Conservation (phyloP, 2,113 vertebrate genomes). For the Nettapus auritus region DNA sequence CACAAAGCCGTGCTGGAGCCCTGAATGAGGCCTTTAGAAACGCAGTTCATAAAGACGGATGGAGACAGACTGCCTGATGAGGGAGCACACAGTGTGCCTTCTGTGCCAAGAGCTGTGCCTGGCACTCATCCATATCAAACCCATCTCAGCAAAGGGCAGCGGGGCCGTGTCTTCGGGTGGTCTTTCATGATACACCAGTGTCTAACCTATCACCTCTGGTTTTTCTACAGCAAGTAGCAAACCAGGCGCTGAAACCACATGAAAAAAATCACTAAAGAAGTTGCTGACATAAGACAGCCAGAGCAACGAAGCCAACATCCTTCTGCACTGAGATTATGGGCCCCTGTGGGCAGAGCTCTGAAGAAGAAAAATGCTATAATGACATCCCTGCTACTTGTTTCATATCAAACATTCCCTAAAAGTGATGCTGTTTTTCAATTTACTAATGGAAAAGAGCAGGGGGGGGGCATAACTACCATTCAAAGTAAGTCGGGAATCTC, state of each 20-base stretch:
- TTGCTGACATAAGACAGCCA: neutral
- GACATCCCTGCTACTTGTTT: neutral
- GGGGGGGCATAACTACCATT: accelerated
- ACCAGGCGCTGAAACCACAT: neutral
- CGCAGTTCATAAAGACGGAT: neutral
- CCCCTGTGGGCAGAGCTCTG: neutral
- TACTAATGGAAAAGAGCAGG: neutral
- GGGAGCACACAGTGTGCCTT: neutral
- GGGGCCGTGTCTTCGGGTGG: neutral
- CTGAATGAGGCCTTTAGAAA: neutral
- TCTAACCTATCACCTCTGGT: neutral
- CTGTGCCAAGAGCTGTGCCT: accelerated
- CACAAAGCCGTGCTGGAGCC: neutral
- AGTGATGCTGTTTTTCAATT: neutral
- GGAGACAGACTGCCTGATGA: neutral
- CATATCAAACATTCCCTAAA: neutral
- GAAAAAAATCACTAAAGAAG: neutral
- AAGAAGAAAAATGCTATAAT: neutral
- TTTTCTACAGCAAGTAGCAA: neutral
- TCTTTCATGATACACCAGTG: accelerated
- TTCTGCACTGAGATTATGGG: neutral
- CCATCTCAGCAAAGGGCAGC: neutral
- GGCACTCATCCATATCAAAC: accelerated
- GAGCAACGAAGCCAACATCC: neutral
- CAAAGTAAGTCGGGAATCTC: neutral